A percentile compares a stretch with the other conserved stretches of the same genome.
phyloP scores from a whole-genome alignment of 2,888 invertebrate species.

The Heliothis peltigera region DNA sequence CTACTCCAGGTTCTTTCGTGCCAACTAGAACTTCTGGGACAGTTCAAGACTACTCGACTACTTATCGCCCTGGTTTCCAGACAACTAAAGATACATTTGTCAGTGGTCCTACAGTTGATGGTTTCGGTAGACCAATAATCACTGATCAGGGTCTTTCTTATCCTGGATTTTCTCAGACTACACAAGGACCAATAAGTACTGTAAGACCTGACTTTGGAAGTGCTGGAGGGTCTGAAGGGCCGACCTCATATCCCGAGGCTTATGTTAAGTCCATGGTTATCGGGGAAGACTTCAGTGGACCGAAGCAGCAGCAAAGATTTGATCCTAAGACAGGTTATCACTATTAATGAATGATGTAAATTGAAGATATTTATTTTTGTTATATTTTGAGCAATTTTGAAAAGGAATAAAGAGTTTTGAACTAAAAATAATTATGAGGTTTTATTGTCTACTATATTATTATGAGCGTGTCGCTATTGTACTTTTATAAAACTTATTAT shows the following conservation, averaged over 20 bases:
- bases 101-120: conserved; percentile 37
- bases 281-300: conserved; percentile 82
- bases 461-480: no score
- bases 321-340: conserved; percentile 79
- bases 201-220: conserved; percentile 3
- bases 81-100: conserved; percentile 10
- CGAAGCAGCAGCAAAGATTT: conserved; percentile 76
- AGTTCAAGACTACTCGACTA: conserved; percentile 26
- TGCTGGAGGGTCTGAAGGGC: no score
- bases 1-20: conserved; percentile 19
- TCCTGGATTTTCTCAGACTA: conserved; percentile 10
- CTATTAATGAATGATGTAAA: conserved; percentile 67
- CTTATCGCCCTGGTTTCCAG: conserved; percentile 29
- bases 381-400: conserved; percentile 21
- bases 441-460: neutral
- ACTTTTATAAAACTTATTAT: no score
- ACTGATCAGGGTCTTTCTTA: conserved; percentile 7
- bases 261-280: conserved; percentile 51
- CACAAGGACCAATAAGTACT: conserved; percentile 10
- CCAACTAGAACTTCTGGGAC: conserved; percentile 15
- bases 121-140: conserved; percentile 48
- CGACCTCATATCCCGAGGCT: conserved; percentile 20
- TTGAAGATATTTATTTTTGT: conserved; percentile 37
- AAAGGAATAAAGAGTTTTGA: conserved; percentile 29
- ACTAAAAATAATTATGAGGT: neutral